Evolutionary conservation across 2,888 invertebrate genomes (phyloP).

Genomic region (Archips xylosteana): DNA sequence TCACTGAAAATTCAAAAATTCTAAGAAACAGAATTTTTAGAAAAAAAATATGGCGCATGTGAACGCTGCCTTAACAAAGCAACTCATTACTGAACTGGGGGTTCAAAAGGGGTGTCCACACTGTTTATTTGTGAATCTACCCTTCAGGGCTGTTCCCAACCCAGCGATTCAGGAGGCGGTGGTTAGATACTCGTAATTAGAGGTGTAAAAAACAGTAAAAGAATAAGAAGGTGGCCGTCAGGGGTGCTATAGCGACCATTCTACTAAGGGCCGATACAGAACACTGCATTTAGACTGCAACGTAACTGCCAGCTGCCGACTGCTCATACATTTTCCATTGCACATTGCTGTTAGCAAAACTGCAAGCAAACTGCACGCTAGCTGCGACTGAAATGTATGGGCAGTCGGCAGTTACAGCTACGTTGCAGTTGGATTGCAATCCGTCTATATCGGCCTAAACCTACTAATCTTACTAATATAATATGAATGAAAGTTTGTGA

Average conservation of each 20-base stretch:
- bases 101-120: conserved; percentile 55
- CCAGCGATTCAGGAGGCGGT: conserved; percentile 10
- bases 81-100: conserved; percentile 59
- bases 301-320: no score
- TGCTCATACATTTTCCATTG: no score
- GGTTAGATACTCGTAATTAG: conserved; percentile 42
- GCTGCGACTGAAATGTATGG: no score
- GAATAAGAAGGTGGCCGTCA: conserved; percentile 6
- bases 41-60: conserved; percentile 41
- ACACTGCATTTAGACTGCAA: no score
- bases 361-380: no score
- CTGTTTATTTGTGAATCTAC: conserved; percentile 60
- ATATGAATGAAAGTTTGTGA: no score
- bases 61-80: conserved; percentile 41
- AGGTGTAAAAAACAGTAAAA: conserved; percentile 26
- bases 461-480: no score
- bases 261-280: no score
- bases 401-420: no score
- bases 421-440: no score
- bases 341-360: no score
- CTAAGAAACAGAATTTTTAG: conserved; percentile 33
- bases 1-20: conserved; percentile 26
- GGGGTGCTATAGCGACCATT: conserved; percentile 1
- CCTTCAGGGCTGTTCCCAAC: conserved; percentile 38
- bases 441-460: no score